Evolutionary conservation across 2,797 vertebrate genomes (phyloP), one percentile per base, ranked within the genome.

Genomic region (Oreortyx pictus): DNA sequence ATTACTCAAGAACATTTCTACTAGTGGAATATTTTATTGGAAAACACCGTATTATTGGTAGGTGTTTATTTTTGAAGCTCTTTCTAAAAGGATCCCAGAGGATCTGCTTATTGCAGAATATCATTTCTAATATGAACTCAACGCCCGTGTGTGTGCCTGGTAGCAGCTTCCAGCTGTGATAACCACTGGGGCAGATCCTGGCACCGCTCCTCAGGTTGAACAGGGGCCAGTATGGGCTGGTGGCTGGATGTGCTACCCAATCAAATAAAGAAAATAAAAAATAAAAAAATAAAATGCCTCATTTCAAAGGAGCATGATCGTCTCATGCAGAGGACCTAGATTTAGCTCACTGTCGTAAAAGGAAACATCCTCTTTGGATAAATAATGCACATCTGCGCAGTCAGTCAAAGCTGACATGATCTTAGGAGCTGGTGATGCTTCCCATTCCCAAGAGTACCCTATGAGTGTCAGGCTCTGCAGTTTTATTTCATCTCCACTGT

Each of bases 391-490:
- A 59, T 23, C 44, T 27, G 4, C 17, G 35, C 47, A 88, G 16
- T 18, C 73, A 68, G 27, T 33, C 50, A 47, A 52, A 90, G 22
- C 33, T 79, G 49, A 76, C 79, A 57, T 5, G 6, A 14, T 57
- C 33, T 70, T 47, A 39, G 29, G 15, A 87, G 5, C 35, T 0
- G 1, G 31, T 7, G 25, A 23, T 33, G 44, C 49, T 71, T 79
- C 44, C 24, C 0, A 0, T 39, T 91, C 49, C 12, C 52, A 70
- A 44, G 44, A 87, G 3, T 79, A 9, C 3, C 35, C 17, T 0
- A 2, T 59, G 43, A 39, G 2, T 37, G 54, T 24, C 16, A 44
- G n/a, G 13, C 35, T 35, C 43, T 67, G n/a, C n/a, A 37, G 6
- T 41, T 56, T 11, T 15, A 71, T 68, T 82, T 68, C 27, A 23